phyloP scores from a whole-genome alignment of 2,113 vertebrate species.

The Phodopus roborovskii region DNA sequence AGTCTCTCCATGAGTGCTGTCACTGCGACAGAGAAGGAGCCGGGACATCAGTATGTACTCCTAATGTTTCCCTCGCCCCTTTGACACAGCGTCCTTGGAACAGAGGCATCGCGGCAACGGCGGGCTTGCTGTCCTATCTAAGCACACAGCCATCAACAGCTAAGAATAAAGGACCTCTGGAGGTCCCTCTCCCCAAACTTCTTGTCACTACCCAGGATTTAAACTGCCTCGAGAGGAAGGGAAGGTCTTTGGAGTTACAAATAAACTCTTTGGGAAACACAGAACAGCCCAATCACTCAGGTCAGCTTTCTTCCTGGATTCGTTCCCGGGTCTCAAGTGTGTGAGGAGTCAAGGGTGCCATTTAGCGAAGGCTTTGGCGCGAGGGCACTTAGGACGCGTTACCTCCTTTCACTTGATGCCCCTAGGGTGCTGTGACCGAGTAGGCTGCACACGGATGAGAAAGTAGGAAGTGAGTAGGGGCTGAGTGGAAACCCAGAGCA shows the following conservation, averaged over 20 bases:
- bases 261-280: constrained; percentile 29
- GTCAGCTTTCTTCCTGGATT: not conserved
- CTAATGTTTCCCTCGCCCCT: not conserved
- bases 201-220: not conserved
- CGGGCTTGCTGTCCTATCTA: not conserved
- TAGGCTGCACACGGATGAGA: not conserved
- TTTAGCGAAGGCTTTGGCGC: not conserved
- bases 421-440: not conserved
- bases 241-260: not conserved
- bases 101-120: not conserved
- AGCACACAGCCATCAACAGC: too few species aligned
- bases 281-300: not conserved
- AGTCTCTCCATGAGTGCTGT: constrained; percentile 95
- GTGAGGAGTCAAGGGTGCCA: not conserved
- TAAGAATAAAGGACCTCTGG: not conserved
- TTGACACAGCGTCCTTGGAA: not conserved
- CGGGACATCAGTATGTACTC: not conserved
- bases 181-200: not conserved
- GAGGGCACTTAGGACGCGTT: not conserved
- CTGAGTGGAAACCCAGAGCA: not conserved
- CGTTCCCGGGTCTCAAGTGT: not conserved
- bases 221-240: not conserved
- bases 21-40: constrained; percentile 86
- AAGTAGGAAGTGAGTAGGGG: not conserved
- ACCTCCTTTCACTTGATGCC: not conserved